Conservation (phyloP, 2,888 invertebrate genomes). For the Plagodis pulveraria region DNA sequence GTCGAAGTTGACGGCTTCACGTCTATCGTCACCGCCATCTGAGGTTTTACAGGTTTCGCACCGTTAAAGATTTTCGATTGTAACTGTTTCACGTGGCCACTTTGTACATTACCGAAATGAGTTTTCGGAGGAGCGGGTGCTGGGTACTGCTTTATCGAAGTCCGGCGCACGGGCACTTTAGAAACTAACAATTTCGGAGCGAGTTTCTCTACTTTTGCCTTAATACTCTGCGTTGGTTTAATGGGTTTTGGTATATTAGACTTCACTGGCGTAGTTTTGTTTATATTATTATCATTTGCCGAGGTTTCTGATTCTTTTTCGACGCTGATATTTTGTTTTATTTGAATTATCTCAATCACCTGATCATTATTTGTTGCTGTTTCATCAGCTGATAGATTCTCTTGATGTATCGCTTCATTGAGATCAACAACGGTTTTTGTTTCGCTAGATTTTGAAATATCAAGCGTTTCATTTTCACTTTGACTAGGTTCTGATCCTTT, state of each 20-base stretch:
- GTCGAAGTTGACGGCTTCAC: constrained; percentile 66
- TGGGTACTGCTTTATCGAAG: constrained; percentile 70
- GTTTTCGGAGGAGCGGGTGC: constrained; percentile 77
- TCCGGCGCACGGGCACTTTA: constrained; percentile 72
- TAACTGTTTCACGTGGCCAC: constrained; percentile 77
- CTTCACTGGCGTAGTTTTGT: constrained; percentile 45
- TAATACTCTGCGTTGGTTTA: constrained; percentile 58
- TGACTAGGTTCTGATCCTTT: constrained; percentile 12
- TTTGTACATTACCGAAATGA: constrained; percentile 76
- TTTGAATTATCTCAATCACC: constrained; percentile 14
- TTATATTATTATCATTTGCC: constrained; percentile 32
- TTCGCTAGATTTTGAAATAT: constrained; percentile 5
- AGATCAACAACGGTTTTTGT: constrained; percentile 7
- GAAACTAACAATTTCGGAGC: constrained; percentile 66
- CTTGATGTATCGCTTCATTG: constrained; percentile 7
- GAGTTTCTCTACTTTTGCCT: constrained; percentile 65
- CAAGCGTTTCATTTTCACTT: neutral
- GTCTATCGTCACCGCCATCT: constrained; percentile 44
- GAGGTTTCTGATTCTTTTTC: constrained; percentile 30
- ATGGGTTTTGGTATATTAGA: constrained; percentile 77
- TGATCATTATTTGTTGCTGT: constrained; percentile 4
- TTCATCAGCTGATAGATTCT: constrained; percentile 2
- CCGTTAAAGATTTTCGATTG: constrained; percentile 72
- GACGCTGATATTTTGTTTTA: constrained; percentile 16
- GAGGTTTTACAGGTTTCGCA: constrained; percentile 52